Conservation (phyloP, 2,113 vertebrate genomes). For the Toxostoma redivivum region DNA sequence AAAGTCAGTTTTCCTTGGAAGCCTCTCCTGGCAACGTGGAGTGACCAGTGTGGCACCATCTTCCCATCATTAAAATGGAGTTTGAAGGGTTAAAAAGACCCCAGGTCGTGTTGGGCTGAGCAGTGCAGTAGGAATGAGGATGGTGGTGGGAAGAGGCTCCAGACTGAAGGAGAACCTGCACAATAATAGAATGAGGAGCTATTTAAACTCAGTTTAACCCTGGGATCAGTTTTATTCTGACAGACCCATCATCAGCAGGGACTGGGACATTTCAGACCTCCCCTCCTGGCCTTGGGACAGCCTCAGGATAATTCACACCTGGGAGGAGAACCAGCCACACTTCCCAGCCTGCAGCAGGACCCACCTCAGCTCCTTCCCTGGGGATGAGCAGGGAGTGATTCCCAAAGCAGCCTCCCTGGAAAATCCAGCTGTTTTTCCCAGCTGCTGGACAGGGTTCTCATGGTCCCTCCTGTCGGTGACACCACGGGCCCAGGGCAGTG, state of each 20-base stretch:
- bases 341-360: neutral
- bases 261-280: neutral
- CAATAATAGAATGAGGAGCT: neutral
- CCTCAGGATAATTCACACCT: neutral
- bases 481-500: neutral
- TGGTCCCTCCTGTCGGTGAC: neutral
- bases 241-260: neutral
- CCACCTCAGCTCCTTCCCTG: neutral
- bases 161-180: neutral
- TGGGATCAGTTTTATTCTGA: neutral
- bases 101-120: fast-evolving
- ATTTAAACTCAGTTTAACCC: fast-evolving
- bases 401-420: neutral
- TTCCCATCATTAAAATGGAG: neutral
- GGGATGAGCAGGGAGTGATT: fast-evolving
- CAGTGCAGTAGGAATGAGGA: neutral
- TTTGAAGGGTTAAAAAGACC: neutral
- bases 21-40: fast-evolving
- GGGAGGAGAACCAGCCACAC: neutral
- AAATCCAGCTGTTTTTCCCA: fast-evolving
- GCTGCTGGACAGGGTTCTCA: neutral
- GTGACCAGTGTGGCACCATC: neutral
- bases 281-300: neutral
- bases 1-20: neutral
- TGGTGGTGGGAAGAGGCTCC: neutral